phyloP scores from a whole-genome alignment of 2,888 invertebrate species.

The Epiblema foenella region DNA sequence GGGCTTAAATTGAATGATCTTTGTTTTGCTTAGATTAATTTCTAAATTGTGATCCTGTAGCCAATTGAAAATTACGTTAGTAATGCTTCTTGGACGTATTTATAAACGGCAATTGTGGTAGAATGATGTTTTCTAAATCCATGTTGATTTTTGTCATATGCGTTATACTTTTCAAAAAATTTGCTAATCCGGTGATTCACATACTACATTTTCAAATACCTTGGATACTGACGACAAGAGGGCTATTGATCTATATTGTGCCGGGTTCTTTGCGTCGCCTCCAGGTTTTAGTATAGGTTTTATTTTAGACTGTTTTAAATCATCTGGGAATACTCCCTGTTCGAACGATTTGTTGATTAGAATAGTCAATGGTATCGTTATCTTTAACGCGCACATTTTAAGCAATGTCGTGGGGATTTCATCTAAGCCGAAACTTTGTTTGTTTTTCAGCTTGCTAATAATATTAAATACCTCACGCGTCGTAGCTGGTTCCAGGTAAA shows the following conservation, averaged over 20 bases:
- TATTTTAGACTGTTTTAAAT: not conserved
- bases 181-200: too few relatives aligned
- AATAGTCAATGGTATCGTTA: not conserved
- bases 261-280: not conserved
- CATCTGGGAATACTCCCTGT: not conserved
- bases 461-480: not conserved
- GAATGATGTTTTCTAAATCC: too few relatives aligned
- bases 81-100: too few relatives aligned
- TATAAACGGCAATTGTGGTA: too few relatives aligned
- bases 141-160: too few relatives aligned
- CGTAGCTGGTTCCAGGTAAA: not conserved
- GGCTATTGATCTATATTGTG: not conserved
- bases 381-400: not conserved
- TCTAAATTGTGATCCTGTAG: not conserved
- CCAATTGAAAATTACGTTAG: not conserved
- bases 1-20: too few relatives aligned
- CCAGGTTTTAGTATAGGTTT: constrained; percentile 2
- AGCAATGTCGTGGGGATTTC: not conserved
- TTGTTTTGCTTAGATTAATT: too few relatives aligned
- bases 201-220: not conserved
- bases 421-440: not conserved
- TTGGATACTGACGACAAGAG: not conserved
- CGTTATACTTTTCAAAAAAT: too few relatives aligned
- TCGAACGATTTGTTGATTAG: not conserved
- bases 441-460: not conserved